A percentile compares a stretch with the other conserved stretches of the same genome.
These are phyloP conservation scores for Aphaenogaster floridana DNA, from an alignment of 1,140 invertebrate genomes.

Conservation along the genomic window DNA sequence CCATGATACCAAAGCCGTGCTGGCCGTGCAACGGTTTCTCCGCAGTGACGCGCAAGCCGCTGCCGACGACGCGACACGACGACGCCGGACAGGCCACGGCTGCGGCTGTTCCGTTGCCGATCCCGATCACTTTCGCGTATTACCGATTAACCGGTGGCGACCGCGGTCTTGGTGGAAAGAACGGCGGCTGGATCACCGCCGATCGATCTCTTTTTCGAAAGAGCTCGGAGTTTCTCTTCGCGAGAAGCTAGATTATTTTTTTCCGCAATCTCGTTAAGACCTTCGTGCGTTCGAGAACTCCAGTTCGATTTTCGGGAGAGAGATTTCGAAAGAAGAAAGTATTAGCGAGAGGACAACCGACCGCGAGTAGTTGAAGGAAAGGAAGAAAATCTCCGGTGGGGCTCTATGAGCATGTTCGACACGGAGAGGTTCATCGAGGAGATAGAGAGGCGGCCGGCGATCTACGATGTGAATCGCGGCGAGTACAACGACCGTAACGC, in stretches of 20 bases:
- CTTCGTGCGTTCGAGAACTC: neutral
- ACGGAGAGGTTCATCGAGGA: slow-evolving; percentile 83
- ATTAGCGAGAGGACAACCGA: neutral
- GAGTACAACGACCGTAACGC: slow-evolving; percentile 83
- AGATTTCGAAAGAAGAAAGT: neutral
- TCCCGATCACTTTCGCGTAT: slow-evolving; percentile 3
- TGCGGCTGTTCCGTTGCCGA: slow-evolving; percentile 56
- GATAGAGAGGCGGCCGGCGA: slow-evolving; percentile 82
- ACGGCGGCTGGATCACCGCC: neutral
- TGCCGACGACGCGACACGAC: slow-evolving; percentile 70
- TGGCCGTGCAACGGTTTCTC: slow-evolving; percentile 81
- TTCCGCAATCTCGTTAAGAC: neutral
- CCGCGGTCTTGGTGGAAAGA: neutral
- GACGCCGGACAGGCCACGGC: slow-evolving; percentile 8
- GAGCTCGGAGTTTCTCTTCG: neutral
- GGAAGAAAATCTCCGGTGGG: neutral
- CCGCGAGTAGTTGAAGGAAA: neutral
- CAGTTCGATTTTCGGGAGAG: neutral
- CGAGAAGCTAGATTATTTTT: neutral
- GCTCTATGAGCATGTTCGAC: slow-evolving; percentile 79
- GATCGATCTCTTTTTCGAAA: slow-evolving; percentile 9
- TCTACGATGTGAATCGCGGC: slow-evolving; percentile 82
- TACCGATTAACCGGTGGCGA: neutral
- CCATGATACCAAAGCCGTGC: slow-evolving; percentile 70
- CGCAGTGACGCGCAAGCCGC: slow-evolving; percentile 82